These are phyloP conservation scores for Unio delphinus DNA, from an alignment of 2,888 invertebrate species.

Conservation along the genomic window DNA sequence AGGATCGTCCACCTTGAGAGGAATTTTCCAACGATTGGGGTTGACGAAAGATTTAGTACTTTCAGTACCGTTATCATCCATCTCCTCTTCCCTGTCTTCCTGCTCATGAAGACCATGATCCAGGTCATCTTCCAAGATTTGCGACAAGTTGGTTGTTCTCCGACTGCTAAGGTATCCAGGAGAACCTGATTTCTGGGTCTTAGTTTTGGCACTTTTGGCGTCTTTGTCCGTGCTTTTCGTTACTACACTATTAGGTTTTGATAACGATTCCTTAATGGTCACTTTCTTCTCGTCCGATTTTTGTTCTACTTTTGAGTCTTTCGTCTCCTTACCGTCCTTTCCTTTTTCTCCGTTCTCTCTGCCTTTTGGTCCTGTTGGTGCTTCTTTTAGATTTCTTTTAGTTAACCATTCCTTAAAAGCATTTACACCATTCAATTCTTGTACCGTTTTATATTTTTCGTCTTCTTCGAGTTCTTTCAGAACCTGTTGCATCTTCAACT, in stretches of 20 bases:
- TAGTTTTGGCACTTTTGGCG: no score
- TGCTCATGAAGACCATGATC: constrained; percentile 21
- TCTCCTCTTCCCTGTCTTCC: constrained; percentile 14
- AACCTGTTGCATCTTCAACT: constrained; percentile 66
- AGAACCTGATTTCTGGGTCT: no score
- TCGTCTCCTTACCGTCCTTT: constrained; percentile 14
- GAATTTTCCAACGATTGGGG: constrained; percentile 57
- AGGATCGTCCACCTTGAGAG: constrained; percentile 52
- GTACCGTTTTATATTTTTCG: constrained; percentile 57
- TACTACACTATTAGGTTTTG: constrained; percentile 46
- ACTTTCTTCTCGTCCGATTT: constrained; percentile 7
- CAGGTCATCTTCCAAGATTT: constrained; percentile 22
- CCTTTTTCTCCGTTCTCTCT: constrained; percentile 8
- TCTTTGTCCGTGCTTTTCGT: constrained; percentile 9
- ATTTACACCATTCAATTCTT: constrained; percentile 62
- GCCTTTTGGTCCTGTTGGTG: background rate
- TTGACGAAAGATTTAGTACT: constrained; percentile 37
- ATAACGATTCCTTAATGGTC: constrained; percentile 21
- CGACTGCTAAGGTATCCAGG: constrained; percentile 15
- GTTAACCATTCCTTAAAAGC: constrained; percentile 63
- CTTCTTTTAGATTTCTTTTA: constrained; percentile 12
- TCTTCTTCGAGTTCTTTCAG: constrained; percentile 64
- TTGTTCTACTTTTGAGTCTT: constrained; percentile 7
- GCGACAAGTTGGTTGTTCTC: constrained; percentile 22
- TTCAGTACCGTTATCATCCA: constrained; percentile 1